Evolutionary conservation across 2,888 invertebrate genomes (phyloP).

Genomic region (Linnaemya tessellans): DNA sequence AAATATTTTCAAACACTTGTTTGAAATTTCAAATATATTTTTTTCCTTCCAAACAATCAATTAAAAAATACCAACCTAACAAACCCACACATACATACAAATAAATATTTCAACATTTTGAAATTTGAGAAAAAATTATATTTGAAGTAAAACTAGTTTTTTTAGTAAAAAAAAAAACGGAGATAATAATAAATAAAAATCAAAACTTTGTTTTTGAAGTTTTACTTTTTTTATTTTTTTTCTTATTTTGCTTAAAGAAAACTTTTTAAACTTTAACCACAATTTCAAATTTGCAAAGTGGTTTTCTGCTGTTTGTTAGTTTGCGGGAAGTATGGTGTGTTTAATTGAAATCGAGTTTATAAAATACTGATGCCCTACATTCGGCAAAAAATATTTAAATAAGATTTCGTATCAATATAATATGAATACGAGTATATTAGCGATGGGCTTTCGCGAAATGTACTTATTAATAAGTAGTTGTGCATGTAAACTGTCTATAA

Average conservation of each 20-base stretch:
- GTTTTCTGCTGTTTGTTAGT: constrained; percentile 42
- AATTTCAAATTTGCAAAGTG: constrained; percentile 66
- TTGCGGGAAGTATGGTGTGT: constrained; percentile 7
- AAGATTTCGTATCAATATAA: no score
- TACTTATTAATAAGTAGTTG: no score
- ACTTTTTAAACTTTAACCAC: constrained; percentile 64
- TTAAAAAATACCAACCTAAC: constrained; percentile 67
- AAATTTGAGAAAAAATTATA: constrained; percentile 33
- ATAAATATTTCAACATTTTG: constrained; percentile 65
- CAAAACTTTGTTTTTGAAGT: constrained; percentile 45
- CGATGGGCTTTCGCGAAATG: no score
- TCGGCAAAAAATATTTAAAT: not conserved
- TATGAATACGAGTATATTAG: no score
- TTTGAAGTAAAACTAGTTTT: constrained; percentile 65
- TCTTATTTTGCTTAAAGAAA: constrained; percentile 44
- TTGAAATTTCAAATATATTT: constrained; percentile 55
- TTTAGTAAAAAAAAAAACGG: constrained; percentile 2
- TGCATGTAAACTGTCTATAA: no score
- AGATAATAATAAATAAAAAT: not conserved
- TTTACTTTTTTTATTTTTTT: constrained; percentile 55
- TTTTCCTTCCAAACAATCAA: constrained; percentile 54
- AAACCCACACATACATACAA: constrained; percentile 65
- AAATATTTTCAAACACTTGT: constrained; percentile 62
- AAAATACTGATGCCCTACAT: constrained; percentile 14
- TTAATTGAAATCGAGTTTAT: constrained; percentile 53